Evolutionary conservation across 2,797 vertebrate species (phyloP), one percentile per base, ranked within the genome.

Genomic region (Alca torda): DNA sequence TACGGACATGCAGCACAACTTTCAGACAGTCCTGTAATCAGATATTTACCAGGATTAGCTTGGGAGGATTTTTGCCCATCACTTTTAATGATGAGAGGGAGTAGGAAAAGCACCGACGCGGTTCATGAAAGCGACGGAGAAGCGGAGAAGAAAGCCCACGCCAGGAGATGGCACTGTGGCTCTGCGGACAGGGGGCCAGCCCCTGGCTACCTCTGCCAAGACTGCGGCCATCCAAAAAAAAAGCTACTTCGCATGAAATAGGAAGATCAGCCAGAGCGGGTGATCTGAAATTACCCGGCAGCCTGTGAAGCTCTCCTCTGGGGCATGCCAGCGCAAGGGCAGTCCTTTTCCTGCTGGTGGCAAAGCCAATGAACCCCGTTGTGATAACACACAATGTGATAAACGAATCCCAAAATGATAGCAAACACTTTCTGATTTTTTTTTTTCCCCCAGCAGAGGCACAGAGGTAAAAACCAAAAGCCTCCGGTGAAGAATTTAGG

Each of bases 131-230:
- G 26, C 9, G 15, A 4, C 10, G 17, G n/a, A 26, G 28, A 51
- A 3, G n/a, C 26, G 25, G 48, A 67, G 43, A 48, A 4, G 84
- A 17, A 13, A 16, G n/a, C 13, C 7, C 3, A 5, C 3, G 24
- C 80, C 96, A 76, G 90, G 26, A 97, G 97, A 39, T 74, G 97
- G 94, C 89, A 37, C 74, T 93, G 77, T 57, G 46, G 89, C n/a
- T 30, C 93, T 45, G 69, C 43, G 9, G 41, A 19, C 10, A 10
- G 50, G 33, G 8, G 43, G 51, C 17, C 6, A 10, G 60, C 45
- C 35, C 43, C n/a, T 16, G 13, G 33, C 6, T 25, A 10, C 48
- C 21, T 9, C 37, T 20, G 25, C 33, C 57, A 8, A 6, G 14
- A 6, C 41, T 15, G 14, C 6, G 39, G 33, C n/a, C n/a, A 16